These are phyloP conservation scores for Iselma pallidipennis DNA, from an alignment of 2,888 invertebrate species.

Conservation along the genomic window DNA sequence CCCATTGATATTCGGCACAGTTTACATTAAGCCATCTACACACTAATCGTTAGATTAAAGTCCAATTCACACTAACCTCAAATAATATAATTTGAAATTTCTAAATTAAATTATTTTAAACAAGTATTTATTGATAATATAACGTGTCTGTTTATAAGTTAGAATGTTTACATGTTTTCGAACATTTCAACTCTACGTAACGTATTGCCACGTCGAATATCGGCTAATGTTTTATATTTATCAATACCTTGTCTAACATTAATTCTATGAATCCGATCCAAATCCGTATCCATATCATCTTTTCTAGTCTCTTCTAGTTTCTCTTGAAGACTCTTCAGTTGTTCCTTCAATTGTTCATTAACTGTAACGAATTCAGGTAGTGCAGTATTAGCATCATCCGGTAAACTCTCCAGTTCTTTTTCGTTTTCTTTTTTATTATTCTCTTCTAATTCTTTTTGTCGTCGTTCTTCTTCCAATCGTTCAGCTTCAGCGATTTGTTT, in stretches of 20 bases:
- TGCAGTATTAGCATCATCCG: constrained; percentile 42
- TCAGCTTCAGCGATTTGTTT: constrained; percentile 39
- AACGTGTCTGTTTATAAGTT: no score
- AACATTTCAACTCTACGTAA: constrained; percentile 52
- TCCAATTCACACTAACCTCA: neutral
- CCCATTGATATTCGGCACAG: no score
- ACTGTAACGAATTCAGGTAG: constrained; percentile 48
- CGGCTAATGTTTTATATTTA: constrained; percentile 52
- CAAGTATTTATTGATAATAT: neutral
- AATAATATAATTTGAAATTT: neutral
- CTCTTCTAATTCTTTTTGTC: constrained; percentile 28
- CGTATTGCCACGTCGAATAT: constrained; percentile 53
- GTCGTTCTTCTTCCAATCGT: constrained; percentile 30
- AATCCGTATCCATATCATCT: constrained; percentile 44
- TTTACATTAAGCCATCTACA: neutral
- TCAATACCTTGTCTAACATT: constrained; percentile 49
- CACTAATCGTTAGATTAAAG: neutral
- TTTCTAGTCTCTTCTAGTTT: constrained; percentile 46
- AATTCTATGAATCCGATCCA: constrained; percentile 51
- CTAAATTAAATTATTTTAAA: neutral
- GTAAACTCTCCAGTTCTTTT: constrained; percentile 41
- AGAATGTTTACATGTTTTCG: constrained; percentile 48
- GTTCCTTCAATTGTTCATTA: constrained; percentile 48
- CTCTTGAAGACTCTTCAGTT: constrained; percentile 46
- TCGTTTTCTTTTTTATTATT: constrained; percentile 17